These are phyloP conservation scores for Theropithecus gelada DNA, from an alignment of 2,113 vertebrate species.

Conservation along the genomic window DNA sequence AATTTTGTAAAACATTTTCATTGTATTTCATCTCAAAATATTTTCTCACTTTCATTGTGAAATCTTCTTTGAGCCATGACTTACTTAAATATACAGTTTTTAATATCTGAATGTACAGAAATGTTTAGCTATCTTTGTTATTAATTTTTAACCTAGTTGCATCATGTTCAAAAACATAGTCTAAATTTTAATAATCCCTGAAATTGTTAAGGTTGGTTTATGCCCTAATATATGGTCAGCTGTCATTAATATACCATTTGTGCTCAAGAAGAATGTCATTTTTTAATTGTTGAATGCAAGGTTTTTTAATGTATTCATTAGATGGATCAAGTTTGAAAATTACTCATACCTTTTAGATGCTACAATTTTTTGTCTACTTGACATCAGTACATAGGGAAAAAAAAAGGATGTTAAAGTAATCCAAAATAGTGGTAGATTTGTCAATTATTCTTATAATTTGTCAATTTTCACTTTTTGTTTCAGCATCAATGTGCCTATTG, in stretches of 20 bases:
- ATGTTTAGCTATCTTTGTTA: not conserved
- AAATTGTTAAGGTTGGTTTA: not conserved
- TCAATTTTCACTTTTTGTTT: not conserved
- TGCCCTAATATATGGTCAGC: not conserved
- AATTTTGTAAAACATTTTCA: not conserved
- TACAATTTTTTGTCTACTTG: not conserved
- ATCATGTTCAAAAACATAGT: not conserved
- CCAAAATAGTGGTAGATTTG: not conserved
- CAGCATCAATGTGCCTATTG: not conserved
- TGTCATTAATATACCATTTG: not conserved
- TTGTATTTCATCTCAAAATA: not conserved
- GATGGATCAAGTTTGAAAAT: not conserved
- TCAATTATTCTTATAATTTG: not conserved
- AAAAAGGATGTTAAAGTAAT: not conserved
- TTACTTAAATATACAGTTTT: not conserved
- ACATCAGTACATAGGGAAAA: not conserved
- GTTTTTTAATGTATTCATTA: not conserved
- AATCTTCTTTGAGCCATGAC: not conserved
- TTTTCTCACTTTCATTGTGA: not conserved
- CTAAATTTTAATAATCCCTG: not conserved
- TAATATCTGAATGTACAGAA: not conserved
- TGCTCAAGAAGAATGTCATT: not conserved
- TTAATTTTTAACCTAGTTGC: not conserved
- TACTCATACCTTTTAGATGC: not conserved
- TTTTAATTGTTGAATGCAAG: not conserved